Conservation (phyloP, 1,140 invertebrate species). For the Zaprionus capensis region DNA sequence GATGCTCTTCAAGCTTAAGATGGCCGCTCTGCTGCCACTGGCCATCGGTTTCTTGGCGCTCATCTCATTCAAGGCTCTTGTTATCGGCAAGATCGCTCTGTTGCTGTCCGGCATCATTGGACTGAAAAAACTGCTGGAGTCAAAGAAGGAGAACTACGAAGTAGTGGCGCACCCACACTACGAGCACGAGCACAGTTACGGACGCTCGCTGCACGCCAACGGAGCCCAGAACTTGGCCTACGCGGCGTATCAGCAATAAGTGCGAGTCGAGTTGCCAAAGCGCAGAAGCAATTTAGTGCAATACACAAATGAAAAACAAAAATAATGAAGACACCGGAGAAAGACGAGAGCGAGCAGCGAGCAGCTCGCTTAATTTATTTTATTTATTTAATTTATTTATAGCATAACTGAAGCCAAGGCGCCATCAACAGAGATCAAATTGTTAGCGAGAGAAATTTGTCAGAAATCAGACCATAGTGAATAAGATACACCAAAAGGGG, state of each 20-base stretch:
- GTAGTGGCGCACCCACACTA: conserved; percentile 89
- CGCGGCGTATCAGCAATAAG: conserved; percentile 85
- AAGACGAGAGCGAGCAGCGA: background rate
- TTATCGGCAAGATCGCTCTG: conserved; percentile 92
- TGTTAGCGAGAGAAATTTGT: conserved; percentile 27
- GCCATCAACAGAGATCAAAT: conserved; percentile 50
- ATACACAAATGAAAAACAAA: conserved; percentile 58
- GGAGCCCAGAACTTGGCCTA: conserved; percentile 88
- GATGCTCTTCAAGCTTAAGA: conserved; percentile 91
- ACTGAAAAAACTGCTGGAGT: conserved; percentile 90
- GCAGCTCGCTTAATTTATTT: conserved; percentile 70
- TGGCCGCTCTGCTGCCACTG: conserved; percentile 90
- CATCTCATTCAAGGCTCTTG: conserved; percentile 92
- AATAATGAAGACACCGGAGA: conserved; percentile 8
- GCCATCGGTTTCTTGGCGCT: conserved; percentile 91
- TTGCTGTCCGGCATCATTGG: conserved; percentile 90
- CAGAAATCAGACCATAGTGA: conserved; percentile 44
- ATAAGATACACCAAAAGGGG: conserved; percentile 44
- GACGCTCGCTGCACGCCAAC: conserved; percentile 84
- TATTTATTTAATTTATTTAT: conserved; percentile 83
- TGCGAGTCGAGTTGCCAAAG: conserved; percentile 44
- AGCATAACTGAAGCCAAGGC: conserved; percentile 70
- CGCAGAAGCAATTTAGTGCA: conserved; percentile 67
- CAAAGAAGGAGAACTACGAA: conserved; percentile 90
- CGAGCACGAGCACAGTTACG: conserved; percentile 87